Percentiles rank a stretch among this genome's conserved stretches.
phyloP scores from a whole-genome alignment of 2,888 invertebrate genomes.

The Conchocele bisecta region DNA sequence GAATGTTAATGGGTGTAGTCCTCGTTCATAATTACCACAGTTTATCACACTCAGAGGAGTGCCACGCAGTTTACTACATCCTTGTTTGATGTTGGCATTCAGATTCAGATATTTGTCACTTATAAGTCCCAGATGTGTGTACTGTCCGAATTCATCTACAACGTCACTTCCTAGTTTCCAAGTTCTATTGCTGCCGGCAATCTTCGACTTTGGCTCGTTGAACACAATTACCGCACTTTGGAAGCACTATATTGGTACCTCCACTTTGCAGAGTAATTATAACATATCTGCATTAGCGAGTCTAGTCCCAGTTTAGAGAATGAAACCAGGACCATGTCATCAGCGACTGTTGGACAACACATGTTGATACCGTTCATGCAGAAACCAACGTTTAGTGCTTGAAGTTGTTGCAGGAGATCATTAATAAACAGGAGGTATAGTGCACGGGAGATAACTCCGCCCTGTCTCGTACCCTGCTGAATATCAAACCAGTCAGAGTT shows the following conservation, averaged over 20 bases:
- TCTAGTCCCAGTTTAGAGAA: background rate
- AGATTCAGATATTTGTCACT: background rate
- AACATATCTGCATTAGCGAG: background rate
- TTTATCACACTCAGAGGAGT: background rate
- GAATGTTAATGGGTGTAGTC: background rate
- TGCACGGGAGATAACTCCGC: background rate
- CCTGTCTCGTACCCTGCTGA: slow-evolving; percentile 7
- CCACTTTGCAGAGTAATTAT: background rate
- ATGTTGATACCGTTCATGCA: background rate
- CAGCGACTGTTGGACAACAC: background rate
- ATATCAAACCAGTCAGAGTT: background rate
- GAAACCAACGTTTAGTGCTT: background rate
- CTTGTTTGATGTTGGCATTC: slow-evolving; percentile 3
- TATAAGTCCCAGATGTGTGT: background rate
- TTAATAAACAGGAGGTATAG: slow-evolving; percentile 1
- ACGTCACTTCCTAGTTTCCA: background rate
- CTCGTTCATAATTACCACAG: background rate
- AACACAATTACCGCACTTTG: background rate
- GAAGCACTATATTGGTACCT: background rate
- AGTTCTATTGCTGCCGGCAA: background rate
- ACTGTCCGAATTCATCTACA: background rate
- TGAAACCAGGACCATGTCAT: background rate
- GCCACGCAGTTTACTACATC: background rate
- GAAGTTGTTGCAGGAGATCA: background rate
- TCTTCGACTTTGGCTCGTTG: background rate